These are phyloP conservation scores for Thamnaconus septentrionalis DNA, from an alignment of 2,113 vertebrate species.

Conservation along the genomic window DNA sequence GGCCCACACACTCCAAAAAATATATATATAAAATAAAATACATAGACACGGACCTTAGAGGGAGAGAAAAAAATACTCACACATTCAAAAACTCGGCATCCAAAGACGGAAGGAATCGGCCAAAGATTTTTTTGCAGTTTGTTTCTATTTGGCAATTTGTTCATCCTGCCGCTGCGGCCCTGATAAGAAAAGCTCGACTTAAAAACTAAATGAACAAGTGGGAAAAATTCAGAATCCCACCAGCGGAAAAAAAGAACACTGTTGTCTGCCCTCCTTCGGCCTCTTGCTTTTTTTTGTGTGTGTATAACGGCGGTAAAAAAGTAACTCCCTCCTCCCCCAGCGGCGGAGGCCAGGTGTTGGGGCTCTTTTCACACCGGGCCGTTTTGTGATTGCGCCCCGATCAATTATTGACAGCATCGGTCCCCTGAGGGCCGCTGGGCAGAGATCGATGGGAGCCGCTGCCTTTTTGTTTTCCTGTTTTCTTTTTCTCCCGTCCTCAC, in stretches of 20 bases:
- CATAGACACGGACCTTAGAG: constrained; percentile 5
- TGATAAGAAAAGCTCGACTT: constrained; percentile 36
- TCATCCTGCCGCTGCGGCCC: constrained; percentile 23
- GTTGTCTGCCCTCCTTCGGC: neutral
- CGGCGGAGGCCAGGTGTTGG: constrained; percentile 33
- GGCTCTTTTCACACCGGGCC: constrained; percentile 39
- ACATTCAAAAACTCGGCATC: constrained; percentile 23
- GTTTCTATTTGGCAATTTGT: constrained; percentile 36
- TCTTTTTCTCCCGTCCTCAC: too few species aligned
- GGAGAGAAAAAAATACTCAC: constrained; percentile 6
- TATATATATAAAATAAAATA: neutral
- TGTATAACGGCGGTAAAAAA: constrained; percentile 26
- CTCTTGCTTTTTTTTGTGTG: constrained; percentile 24
- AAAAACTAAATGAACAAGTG: too few species aligned
- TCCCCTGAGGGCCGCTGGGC: constrained; percentile 42
- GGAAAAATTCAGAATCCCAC: too few species aligned
- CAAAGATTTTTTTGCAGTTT: constrained; percentile 32
- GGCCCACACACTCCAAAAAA: constrained; percentile 2
- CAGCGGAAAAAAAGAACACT: too few species aligned
- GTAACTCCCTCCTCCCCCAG: constrained; percentile 37
- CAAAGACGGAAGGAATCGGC: constrained; percentile 27
- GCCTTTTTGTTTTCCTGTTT: constrained; percentile 5
- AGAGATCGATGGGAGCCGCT: constrained; percentile 50
- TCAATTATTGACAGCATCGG: constrained; percentile 64
- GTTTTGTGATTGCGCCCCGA: constrained; percentile 48